Conservation (phyloP, 2,888 invertebrate genomes). For the Lingula anatina region DNA sequence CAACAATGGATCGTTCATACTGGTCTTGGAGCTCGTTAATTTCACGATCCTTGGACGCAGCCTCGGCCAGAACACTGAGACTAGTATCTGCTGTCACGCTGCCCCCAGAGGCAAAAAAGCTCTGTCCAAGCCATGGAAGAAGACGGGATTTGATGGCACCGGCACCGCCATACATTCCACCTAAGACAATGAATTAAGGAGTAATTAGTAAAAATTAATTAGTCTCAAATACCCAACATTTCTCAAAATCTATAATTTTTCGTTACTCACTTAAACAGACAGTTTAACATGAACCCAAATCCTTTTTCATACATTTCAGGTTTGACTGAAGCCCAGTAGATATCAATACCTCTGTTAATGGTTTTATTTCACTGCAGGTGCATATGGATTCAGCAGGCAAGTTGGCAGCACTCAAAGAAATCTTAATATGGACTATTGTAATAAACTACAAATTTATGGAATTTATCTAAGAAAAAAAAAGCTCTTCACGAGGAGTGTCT, state of each 20-base stretch:
- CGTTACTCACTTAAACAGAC: background rate
- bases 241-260: too few species aligned
- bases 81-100: conserved; percentile 32
- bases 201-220: background rate
- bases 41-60: conserved; percentile 41
- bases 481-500: too few species aligned
- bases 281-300: too few species aligned
- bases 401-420: too few species aligned
- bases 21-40: conserved; percentile 36
- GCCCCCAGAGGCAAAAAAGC: conserved; percentile 35
- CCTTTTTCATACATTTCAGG: too few species aligned
- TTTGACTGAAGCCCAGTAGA: too few species aligned
- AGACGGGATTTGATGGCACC: conserved; percentile 45
- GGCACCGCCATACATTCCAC: conserved; percentile 46
- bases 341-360: too few species aligned
- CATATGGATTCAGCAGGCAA: too few species aligned
- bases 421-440: too few species aligned
- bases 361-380: too few species aligned
- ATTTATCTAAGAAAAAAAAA: too few species aligned
- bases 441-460: too few species aligned
- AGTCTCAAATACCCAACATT: background rate
- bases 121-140: conserved; percentile 45
- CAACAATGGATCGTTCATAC: conserved; percentile 38
- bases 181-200: conserved; percentile 16
- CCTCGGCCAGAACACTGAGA: conserved; percentile 36